Conservation (phyloP, 2,113 vertebrate species). For the Psephotus haematonotus region DNA sequence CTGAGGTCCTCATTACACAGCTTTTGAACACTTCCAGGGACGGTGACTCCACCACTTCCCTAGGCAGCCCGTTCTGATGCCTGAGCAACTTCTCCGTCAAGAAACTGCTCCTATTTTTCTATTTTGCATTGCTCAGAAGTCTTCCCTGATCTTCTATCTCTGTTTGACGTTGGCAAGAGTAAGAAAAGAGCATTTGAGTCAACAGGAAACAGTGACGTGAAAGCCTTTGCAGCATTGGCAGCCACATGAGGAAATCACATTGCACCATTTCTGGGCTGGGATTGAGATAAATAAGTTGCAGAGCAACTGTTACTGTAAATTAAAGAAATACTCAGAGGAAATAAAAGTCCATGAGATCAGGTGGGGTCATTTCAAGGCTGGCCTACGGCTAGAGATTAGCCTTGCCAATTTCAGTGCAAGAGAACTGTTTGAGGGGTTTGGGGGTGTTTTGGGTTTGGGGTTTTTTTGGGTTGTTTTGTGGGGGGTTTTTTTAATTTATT, state of each 20-base stretch:
- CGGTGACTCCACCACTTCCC: not conserved
- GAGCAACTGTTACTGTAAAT: slow-evolving; percentile 5
- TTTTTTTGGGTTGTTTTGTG: not conserved
- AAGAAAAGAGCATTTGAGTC: slow-evolving; percentile 50
- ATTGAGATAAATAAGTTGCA: slow-evolving; percentile 24
- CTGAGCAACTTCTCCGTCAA: not conserved
- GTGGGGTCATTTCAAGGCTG: not conserved
- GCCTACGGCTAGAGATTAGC: not conserved
- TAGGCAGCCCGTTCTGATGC: not conserved
- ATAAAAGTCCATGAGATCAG: not conserved
- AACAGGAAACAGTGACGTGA: slow-evolving; percentile 75
- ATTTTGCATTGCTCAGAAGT: slow-evolving; percentile 14
- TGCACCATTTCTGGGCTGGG: slow-evolving; percentile 55
- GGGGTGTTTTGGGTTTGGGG: no score
- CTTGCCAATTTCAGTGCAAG: not conserved
- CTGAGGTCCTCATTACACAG: not conserved
- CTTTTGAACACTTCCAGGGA: not conserved
- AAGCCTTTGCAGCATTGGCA: slow-evolving; percentile 18
- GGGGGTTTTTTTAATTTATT: not conserved
- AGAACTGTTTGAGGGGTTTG: not conserved
- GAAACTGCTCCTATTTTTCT: not conserved
- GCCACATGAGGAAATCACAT: slow-evolving; percentile 61
- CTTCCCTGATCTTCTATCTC: not conserved
- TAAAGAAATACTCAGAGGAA: slow-evolving; percentile 44
- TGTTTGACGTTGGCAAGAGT: not conserved